A percentile compares a stretch with the other conserved stretches of the same genome.
phyloP scores from a whole-genome alignment of 2,797 vertebrate species.

The Rachycentron canadum region DNA sequence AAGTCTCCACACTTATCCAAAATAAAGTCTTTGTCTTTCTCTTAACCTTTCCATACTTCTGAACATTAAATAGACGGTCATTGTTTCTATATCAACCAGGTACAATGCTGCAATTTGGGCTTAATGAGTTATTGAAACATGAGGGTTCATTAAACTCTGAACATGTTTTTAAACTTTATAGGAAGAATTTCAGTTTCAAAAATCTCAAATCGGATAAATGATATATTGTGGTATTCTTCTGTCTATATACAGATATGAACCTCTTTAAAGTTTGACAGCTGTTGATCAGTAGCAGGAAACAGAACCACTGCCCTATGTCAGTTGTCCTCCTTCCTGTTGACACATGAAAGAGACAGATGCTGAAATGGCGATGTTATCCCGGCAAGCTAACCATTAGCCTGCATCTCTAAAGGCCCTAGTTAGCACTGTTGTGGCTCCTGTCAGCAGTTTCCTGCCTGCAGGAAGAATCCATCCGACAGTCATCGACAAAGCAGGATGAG shows the following conservation, averaged over 20 bases:
- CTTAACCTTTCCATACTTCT: constrained; percentile 52
- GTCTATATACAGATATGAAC: background rate
- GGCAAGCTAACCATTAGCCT: constrained; percentile 74
- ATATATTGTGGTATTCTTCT: background rate
- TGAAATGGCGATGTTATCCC: constrained; percentile 43
- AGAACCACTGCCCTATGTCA: constrained; percentile 35
- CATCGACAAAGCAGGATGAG: constrained; percentile 37
- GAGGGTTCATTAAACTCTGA: background rate
- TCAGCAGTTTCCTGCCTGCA: constrained; percentile 69
- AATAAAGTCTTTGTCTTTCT: constrained; percentile 37
- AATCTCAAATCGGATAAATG: background rate
- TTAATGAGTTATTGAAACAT: constrained; percentile 43
- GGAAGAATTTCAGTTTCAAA: background rate
- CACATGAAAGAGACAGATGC: constrained; percentile 49
- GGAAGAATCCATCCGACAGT: constrained; percentile 41
- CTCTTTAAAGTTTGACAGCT: constrained; percentile 13
- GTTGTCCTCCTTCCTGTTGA: constrained; percentile 54
- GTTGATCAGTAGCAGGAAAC: constrained; percentile 21
- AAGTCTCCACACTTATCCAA: constrained; percentile 43
- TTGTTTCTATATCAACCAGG: constrained; percentile 44
- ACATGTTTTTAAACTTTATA: background rate
- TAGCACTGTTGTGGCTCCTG: constrained; percentile 59
- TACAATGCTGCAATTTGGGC: constrained; percentile 19
- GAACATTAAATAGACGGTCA: constrained; percentile 56
- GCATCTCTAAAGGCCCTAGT: constrained; percentile 57